phyloP scores from a whole-genome alignment of 2,113 vertebrate species.

The Tiliqua scincoides region DNA sequence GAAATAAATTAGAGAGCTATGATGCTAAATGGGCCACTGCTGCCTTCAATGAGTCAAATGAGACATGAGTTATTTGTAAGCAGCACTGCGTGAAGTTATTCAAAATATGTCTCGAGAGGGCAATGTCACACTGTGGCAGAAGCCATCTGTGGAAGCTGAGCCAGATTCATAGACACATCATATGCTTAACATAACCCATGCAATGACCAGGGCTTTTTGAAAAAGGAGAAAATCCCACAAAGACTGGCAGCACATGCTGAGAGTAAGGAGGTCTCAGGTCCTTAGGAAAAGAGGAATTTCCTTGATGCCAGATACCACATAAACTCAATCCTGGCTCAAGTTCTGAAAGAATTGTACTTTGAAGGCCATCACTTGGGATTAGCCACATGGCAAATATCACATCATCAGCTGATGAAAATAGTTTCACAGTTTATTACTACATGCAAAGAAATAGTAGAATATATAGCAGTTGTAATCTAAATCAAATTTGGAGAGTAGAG shows the following conservation, averaged over 20 bases:
- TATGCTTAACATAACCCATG: neutral
- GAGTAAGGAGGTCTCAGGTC: neutral
- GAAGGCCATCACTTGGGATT: neutral
- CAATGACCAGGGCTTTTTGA: rapidly evolving
- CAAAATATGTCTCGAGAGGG: neutral
- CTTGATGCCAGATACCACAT: neutral
- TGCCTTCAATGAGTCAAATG: conserved; percentile 13
- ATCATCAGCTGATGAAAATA: no score
- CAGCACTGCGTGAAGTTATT: neutral
- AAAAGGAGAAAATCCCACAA: neutral
- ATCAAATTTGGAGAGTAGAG: no score
- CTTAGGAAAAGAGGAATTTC: neutral
- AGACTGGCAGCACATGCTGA: neutral
- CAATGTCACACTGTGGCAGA: neutral
- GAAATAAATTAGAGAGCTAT: neutral
- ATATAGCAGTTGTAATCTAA: no score
- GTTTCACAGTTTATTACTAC: no score
- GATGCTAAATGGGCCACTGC: neutral
- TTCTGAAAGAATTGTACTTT: neutral
- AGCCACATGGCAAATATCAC: no score
- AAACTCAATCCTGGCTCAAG: neutral
- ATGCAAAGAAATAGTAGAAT: no score
- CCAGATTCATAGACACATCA: neutral
- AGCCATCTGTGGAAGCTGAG: neutral
- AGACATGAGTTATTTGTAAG: neutral